Evolutionary conservation across 2,113 vertebrate genomes (phyloP).

Genomic region (Cheirogaleus medius): DNA sequence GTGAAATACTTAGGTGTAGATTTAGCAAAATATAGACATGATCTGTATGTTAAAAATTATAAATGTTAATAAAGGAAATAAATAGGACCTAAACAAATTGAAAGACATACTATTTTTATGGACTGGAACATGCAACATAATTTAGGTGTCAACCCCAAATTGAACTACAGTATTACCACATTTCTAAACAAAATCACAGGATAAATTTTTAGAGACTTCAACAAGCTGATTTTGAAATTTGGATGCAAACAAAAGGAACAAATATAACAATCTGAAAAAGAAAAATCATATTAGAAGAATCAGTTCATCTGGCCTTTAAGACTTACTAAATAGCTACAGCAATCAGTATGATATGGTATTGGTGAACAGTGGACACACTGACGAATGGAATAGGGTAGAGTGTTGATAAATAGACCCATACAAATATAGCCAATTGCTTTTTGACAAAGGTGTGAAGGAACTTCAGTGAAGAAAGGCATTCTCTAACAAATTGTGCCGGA

Average conservation of each 20-base stretch:
- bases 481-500: neutral
- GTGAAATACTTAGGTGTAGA: neutral
- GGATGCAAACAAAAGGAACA: neutral
- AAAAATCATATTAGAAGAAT: neutral
- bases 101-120: neutral
- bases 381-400: neutral
- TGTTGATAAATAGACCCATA: neutral
- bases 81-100: neutral
- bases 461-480: neutral
- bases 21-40: neutral
- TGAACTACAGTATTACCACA: neutral
- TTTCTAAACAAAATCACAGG: neutral
- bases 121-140: neutral
- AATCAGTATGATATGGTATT: neutral
- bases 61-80: neutral
- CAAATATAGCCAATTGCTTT: neutral
- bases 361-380: rapidly evolving
- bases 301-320: neutral
- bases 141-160: neutral
- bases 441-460: neutral
- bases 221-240: neutral
- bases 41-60: neutral
- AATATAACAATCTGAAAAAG: neutral
- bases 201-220: neutral
- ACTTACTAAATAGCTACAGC: neutral